Evolutionary conservation across 2,113 vertebrate genomes (phyloP).

Genomic region (Mionectes macconnelli): DNA sequence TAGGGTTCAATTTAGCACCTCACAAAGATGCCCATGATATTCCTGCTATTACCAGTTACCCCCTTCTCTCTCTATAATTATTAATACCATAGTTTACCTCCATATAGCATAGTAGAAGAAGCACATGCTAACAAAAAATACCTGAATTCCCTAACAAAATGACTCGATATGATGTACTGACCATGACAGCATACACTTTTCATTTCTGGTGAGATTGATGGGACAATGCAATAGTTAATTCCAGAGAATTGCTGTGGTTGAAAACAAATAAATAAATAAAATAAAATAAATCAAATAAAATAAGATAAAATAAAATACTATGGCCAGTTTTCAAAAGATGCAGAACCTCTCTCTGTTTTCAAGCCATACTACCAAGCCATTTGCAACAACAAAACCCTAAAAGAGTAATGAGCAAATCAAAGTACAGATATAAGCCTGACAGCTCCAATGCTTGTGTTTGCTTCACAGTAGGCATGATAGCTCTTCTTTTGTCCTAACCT

Average conservation of each 20-base stretch:
- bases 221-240: neutral
- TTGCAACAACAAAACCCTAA: neutral
- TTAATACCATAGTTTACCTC: neutral
- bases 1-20: neutral
- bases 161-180: neutral
- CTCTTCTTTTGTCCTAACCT: neutral
- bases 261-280: too few species aligned
- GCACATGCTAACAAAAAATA: neutral
- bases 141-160: neutral
- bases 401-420: neutral
- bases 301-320: neutral
- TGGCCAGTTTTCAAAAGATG: neutral
- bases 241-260: neutral
- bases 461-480: neutral
- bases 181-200: rapidly evolving
- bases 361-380: neutral
- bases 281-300: neutral
- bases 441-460: neutral
- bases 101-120: neutral
- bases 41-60: neutral
- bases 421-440: neutral
- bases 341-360: neutral
- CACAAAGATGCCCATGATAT: neutral
- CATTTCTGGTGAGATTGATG: neutral
- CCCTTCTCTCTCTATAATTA: neutral